Evolutionary conservation across 2,113 vertebrate genomes (phyloP), one percentile per base, ranked within the genome.

Genomic region (Sula dactylatra): DNA sequence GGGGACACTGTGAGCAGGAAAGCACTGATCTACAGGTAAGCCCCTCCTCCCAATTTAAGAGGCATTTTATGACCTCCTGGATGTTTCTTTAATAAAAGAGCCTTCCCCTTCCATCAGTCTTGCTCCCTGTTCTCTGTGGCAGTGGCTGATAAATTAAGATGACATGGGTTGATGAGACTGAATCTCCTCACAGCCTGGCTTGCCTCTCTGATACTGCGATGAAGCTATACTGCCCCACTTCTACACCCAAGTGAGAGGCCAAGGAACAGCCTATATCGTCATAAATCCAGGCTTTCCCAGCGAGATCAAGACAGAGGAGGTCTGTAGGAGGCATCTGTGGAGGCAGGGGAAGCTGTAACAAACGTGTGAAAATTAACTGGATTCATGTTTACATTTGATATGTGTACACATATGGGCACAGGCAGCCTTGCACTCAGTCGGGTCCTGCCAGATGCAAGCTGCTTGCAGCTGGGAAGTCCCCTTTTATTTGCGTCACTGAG

Each of bases 261-360:
- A 71, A 71, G 71, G 62, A 92, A 44, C 58, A 32, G 15, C 2
- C 66, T 7, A 10, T 15, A 0, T 4, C 66, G 40, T 36, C 69
- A 69, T 31, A 95, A 95, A 93, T 52, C 58, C 87, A 91, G 71
- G 34, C 31, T 55, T 96, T 95, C 87, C 76, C 78, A 94, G 87
- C 38, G 64, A 92, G 74, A 94, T 93, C 86, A 93, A 95, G 94
- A 8, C 73, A 44, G 20, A 94, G 55, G 56, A 44, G 4, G 32
- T 38, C 66, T 77, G 74, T 50, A 10, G 20, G 84, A 93, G 66
- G 84, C 78, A 89, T 90, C 44, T 0, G 0, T 32, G 32, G 71
- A 70, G 72, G 32, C 77, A 58, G 14, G n/a, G n/a, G 55, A 94
- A 95, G 66, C 79, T 59, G 50, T 78, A 82, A 86, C 74, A 81